A percentile compares a stretch with the other conserved stretches of the same genome.
phyloP scores from a whole-genome alignment of 2,113 vertebrate species.

The Nerophis lumbriciformis region DNA sequence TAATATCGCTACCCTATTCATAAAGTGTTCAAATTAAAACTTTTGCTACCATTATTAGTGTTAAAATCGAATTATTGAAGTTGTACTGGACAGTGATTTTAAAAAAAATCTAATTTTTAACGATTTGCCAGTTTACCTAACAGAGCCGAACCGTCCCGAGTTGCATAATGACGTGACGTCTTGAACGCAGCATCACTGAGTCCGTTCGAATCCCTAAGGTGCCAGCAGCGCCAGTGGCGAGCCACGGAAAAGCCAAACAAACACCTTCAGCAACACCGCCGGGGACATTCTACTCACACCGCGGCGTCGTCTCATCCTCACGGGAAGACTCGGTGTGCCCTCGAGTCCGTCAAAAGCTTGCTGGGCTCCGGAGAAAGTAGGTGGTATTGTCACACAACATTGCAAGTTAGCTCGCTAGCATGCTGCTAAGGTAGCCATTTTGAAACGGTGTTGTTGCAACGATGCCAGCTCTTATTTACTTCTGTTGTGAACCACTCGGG shows the following conservation, averaged over 20 bases:
- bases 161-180: conserved; percentile 36
- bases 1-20: not conserved
- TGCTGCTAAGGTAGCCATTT: conserved; percentile 75
- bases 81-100: not conserved
- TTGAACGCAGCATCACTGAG: conserved; percentile 50
- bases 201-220: conserved; percentile 53
- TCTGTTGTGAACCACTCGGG: conserved; percentile 17
- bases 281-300: conserved; percentile 3
- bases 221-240: conserved; percentile 57
- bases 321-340: not conserved
- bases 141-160: conserved; percentile 2
- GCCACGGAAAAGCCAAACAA: conserved; percentile 71
- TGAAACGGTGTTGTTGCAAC: conserved; percentile 73
- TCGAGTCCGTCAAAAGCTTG: not conserved
- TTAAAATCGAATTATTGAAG: not conserved
- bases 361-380: conserved; percentile 19
- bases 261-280: conserved; percentile 35
- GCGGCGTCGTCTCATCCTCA: conserved; percentile 2
- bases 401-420: conserved; percentile 62
- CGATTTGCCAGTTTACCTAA: not conserved
- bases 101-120: not conserved
- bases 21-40: not conserved
- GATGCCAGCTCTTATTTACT: conserved; percentile 66
- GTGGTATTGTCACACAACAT: conserved; percentile 36
- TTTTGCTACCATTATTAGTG: no score